A percentile compares a stretch with the other conserved stretches of the same genome.
phyloP scores from a whole-genome alignment of 2,888 invertebrate genomes.

The Hemicrepidius hirtus region DNA sequence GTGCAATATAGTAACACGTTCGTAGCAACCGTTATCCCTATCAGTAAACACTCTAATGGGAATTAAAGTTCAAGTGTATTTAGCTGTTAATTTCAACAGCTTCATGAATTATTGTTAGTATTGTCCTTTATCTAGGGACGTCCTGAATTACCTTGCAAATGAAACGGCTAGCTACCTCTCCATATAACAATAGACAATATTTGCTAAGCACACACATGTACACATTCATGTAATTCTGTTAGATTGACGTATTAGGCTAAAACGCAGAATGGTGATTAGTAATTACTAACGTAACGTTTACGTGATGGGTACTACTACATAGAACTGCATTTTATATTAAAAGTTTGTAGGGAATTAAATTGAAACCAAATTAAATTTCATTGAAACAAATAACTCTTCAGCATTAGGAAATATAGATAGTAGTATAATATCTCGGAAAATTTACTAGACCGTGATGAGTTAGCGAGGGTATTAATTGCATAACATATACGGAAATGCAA shows the following conservation, averaged over 20 bases:
- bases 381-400: neutral
- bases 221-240: neutral
- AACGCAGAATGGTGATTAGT: neutral
- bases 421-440: neutral
- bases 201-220: neutral
- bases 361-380: no score
- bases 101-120: slow-evolving; percentile 38
- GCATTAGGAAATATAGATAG: neutral
- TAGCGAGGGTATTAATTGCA: slow-evolving; percentile 48
- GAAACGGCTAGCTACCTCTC: slow-evolving; percentile 27
- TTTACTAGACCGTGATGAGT: slow-evolving; percentile 36
- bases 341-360: no score
- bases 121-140: slow-evolving; percentile 33
- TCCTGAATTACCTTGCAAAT: slow-evolving; percentile 34
- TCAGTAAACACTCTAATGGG: slow-evolving; percentile 54
- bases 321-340: neutral
- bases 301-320: no score
- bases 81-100: slow-evolving; percentile 52
- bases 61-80: slow-evolving; percentile 55
- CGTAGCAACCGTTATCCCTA: slow-evolving; percentile 48
- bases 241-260: neutral
- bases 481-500: slow-evolving; percentile 49
- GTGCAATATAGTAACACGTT: slow-evolving; percentile 24
- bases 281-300: no score
- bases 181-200: slow-evolving; percentile 12